Conservation (phyloP, 2,888 invertebrate species). For the Caenorhabditis angaria region DNA sequence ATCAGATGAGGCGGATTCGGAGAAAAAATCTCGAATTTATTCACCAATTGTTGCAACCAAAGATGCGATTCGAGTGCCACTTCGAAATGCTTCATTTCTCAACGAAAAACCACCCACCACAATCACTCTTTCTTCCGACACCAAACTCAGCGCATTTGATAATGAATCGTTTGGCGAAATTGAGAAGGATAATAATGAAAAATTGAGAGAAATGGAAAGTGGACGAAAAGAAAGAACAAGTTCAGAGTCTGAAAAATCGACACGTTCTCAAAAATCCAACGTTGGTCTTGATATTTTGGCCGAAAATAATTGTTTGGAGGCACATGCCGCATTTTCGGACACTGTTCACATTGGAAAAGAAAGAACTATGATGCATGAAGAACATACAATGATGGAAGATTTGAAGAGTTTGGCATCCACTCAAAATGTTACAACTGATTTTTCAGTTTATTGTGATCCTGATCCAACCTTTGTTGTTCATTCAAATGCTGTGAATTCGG, state of each 20-base stretch:
- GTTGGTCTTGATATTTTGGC: conserved; percentile 32
- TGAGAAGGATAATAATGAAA: background rate
- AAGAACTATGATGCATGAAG: conserved; percentile 1
- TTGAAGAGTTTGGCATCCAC: conserved; percentile 5
- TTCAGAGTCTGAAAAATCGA: background rate
- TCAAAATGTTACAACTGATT: conserved; percentile 13
- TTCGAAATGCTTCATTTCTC: conserved; percentile 10
- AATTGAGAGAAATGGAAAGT: background rate
- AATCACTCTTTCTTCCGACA: conserved; percentile 36
- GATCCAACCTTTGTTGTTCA: conserved; percentile 18
- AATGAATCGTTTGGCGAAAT: conserved; percentile 1
- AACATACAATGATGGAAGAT: background rate
- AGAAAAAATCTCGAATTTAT: background rate
- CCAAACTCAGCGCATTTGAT: conserved; percentile 10
- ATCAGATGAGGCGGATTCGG: background rate
- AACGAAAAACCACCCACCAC: conserved; percentile 13
- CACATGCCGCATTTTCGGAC: conserved; percentile 39
- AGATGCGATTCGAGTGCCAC: conserved; percentile 8
- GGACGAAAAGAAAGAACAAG: background rate
- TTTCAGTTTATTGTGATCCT: conserved; percentile 32
- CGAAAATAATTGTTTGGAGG: conserved; percentile 33
- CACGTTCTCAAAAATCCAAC: conserved; percentile 17
- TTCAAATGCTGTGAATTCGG: background rate
- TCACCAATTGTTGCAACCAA: conserved; percentile 1
- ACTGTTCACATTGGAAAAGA: conserved; percentile 28